Percentiles rank a stretch among this genome's conserved stretches.
phyloP scores from a whole-genome alignment of 2,888 invertebrate genomes.

The Galerucella nymphaeae region DNA sequence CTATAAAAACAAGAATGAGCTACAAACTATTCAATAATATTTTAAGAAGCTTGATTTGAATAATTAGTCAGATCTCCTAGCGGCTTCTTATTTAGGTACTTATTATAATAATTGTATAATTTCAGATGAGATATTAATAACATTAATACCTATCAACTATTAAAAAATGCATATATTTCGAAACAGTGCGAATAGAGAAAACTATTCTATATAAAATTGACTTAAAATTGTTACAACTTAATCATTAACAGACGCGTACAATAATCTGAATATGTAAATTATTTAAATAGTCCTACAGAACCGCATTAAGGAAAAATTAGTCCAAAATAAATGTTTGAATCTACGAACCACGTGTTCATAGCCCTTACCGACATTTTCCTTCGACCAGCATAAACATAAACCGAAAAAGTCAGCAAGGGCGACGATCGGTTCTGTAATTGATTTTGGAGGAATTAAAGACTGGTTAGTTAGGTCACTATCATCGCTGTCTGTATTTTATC shows the following conservation, averaged over 20 bases:
- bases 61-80: neutral
- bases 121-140: conserved; percentile 1
- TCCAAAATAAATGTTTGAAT: neutral
- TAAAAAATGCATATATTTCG: neutral
- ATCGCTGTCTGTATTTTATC: no score
- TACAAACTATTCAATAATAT: neutral
- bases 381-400: neutral
- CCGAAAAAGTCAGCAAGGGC: no score
- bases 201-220: neutral
- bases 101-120: neutral
- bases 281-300: conserved; percentile 5
- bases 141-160: neutral
- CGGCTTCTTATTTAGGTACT: neutral
- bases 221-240: neutral
- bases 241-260: conserved; percentile 10
- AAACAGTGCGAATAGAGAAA: conserved; percentile 1
- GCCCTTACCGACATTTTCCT: neutral
- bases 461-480: no score
- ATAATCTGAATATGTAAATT: conserved; percentile 31
- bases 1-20: neutral
- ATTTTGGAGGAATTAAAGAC: no score
- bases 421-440: no score
- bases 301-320: neutral
- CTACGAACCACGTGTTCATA: neutral
- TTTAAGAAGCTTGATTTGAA: neutral